These are phyloP conservation scores for Noctua pronuba DNA, from an alignment of 2,888 invertebrate species.

Conservation along the genomic window DNA sequence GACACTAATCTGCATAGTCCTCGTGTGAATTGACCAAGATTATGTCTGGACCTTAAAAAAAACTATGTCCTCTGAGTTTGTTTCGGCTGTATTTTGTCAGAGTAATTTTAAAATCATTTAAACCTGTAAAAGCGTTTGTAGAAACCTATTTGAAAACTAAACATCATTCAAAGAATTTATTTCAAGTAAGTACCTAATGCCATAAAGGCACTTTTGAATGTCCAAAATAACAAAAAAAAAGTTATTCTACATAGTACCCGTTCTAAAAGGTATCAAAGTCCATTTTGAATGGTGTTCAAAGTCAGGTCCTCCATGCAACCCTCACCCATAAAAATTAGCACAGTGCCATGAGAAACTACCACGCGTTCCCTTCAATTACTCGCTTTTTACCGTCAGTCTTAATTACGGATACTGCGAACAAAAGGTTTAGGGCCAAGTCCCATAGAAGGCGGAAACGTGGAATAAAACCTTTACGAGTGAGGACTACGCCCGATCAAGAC, in stretches of 20 bases:
- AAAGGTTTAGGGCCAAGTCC: constrained; percentile 13
- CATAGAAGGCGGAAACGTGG: neutral
- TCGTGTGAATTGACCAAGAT: too few species aligned
- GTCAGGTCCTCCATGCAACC: neutral
- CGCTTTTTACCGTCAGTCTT: constrained; percentile 31
- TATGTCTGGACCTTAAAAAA: too few species aligned
- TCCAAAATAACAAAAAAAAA: neutral
- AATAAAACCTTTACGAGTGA: neutral
- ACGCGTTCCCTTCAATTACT: constrained; percentile 36
- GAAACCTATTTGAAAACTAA: too few species aligned
- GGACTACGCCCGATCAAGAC: neutral
- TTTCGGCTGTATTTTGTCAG: too few species aligned
- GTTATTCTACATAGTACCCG: neutral
- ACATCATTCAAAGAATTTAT: too few species aligned
- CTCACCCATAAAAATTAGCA: constrained; percentile 35
- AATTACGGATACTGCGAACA: constrained; percentile 24
- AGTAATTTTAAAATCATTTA: too few species aligned
- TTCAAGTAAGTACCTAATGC: too few species aligned
- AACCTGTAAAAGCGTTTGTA: too few species aligned
- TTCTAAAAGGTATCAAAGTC: neutral
- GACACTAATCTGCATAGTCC: too few species aligned
- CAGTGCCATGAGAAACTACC: constrained; percentile 32
- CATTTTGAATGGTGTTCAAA: neutral
- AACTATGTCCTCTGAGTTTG: too few species aligned
- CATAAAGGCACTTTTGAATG: neutral